Evolutionary conservation across 2,797 vertebrate species (phyloP), one percentile per base, ranked within the genome.

Genomic region (Rousettus madagascariensis): DNA sequence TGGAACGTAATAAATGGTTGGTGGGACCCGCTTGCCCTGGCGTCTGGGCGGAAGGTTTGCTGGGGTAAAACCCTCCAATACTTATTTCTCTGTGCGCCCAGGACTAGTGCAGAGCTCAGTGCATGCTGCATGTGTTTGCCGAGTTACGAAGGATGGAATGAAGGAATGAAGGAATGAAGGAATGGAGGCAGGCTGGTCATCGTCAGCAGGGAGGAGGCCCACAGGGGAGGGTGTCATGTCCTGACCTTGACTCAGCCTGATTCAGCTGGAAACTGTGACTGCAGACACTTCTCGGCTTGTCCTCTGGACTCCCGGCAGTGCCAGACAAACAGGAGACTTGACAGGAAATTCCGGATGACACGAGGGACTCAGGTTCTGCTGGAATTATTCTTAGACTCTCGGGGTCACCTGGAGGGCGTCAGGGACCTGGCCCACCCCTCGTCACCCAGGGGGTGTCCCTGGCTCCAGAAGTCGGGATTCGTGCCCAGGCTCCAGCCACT

Each of bases 171-270:
- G 49, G 49, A 63, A 74, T 41, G 71, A 66, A 77, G 88, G 75
- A 69, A 79, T 33, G 79, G 94, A 4, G 49, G 49, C 49, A 49
- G 49, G 49, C 49, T 49, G 7, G 1, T 74, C 86, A 49, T 30
- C 43, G 26, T 69, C 38, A 6, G 5, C 86, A 96, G 83, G 96
- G 92, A 90, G 91, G 93, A 91, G 90, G 26, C 65, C 75, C 84
- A 69, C 1, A 2, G 51, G 10, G 80, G 71, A 28, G 36, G 1
- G 11, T 19, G 59, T 82, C 63, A 38, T 12, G 57, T 46, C 90
- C 86, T 92, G 93, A 88, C 72, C 43, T 91, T 96, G 95, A 95
- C 94, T 95, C 96, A 96, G 72, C 43, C 91, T 97, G 94, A 96
- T 66, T 94, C 87, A 86, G 5, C 6, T 63, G 72, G 72, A 96